A percentile compares a stretch with the other conserved stretches of the same genome.
phyloP scores from a whole-genome alignment of 2,888 invertebrate genomes.

The Andrena haemorrhoa region DNA sequence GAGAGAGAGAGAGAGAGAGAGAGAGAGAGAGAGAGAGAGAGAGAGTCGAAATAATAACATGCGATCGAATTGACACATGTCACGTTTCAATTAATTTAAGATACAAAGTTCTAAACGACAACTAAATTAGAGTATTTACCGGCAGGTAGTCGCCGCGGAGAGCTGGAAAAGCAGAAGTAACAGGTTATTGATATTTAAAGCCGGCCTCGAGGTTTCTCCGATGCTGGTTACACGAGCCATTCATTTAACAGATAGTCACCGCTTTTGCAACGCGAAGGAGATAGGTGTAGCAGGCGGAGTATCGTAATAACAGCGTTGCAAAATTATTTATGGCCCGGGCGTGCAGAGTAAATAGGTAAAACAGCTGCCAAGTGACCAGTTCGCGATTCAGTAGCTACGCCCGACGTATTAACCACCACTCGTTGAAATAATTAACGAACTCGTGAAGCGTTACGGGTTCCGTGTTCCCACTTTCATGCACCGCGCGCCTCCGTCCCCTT shows the following conservation, averaged over 20 bases:
- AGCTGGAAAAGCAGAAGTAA: slow-evolving; percentile 46
- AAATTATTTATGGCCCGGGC: slow-evolving; percentile 83
- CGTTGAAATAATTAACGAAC: slow-evolving; percentile 84
- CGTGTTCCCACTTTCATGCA: slow-evolving; percentile 58
- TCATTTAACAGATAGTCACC: slow-evolving; percentile 52
- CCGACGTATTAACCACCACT: slow-evolving; percentile 80
- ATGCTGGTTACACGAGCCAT: slow-evolving; percentile 70
- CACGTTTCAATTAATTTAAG: neutral
- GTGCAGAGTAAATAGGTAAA: slow-evolving; percentile 83
- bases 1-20: too few species aligned
- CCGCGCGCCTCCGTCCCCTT: slow-evolving; percentile 46
- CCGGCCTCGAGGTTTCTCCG: slow-evolving; percentile 67
- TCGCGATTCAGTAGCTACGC: slow-evolving; percentile 78
- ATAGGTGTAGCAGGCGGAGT: slow-evolving; percentile 78
- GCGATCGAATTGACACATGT: too few species aligned
- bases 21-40: too few species aligned
- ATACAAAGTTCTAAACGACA: neutral
- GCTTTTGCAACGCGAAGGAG: slow-evolving; percentile 53
- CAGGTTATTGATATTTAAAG: slow-evolving; percentile 61
- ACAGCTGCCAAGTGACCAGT: slow-evolving; percentile 82
- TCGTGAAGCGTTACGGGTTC: slow-evolving; percentile 72
- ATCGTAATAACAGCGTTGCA: slow-evolving; percentile 80
- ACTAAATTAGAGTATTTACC: slow-evolving; percentile 3
- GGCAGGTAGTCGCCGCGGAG: neutral
- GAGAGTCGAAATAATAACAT: too few species aligned